These are phyloP conservation scores for Gavialis gangeticus DNA, from an alignment of 2,113 vertebrate genomes.

Conservation along the genomic window DNA sequence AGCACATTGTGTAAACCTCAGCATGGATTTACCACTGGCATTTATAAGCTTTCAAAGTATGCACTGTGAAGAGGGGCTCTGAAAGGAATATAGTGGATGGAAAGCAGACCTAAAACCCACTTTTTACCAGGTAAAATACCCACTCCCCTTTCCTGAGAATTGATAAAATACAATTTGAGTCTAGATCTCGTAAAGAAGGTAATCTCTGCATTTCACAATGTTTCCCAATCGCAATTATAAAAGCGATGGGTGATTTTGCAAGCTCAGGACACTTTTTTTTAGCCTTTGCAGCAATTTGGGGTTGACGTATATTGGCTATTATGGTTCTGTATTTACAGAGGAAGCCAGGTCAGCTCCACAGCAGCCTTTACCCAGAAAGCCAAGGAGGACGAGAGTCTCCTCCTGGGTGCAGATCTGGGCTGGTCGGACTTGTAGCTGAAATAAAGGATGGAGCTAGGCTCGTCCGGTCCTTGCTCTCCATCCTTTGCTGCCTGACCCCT, in stretches of 20 bases:
- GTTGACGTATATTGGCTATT: not conserved
- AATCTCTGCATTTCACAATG: not conserved
- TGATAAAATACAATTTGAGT: not conserved
- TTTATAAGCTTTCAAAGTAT: not conserved
- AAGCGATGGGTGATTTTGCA: not conserved
- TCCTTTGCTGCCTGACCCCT: not conserved
- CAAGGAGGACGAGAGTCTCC: not conserved
- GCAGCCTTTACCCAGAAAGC: not conserved
- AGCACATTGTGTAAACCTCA: not conserved
- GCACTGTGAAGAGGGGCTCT: not conserved
- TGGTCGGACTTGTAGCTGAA: not conserved
- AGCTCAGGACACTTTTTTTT: not conserved
- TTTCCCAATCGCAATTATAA: not conserved
- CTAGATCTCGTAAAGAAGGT: not conserved
- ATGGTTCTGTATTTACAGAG: not conserved
- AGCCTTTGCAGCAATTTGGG: not conserved
- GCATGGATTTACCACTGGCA: rapidly evolving
- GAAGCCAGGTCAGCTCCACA: not conserved
- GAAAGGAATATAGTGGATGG: not conserved
- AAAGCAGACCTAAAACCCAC: not conserved
- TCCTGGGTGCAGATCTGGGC: not conserved
- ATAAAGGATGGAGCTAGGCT: too few species aligned
- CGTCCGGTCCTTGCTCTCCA: not conserved
- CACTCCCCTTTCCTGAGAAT: not conserved
- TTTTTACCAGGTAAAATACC: not conserved